phyloP scores from a whole-genome alignment of 1,140 invertebrate genomes.

The Dolichoris vasculosae region DNA sequence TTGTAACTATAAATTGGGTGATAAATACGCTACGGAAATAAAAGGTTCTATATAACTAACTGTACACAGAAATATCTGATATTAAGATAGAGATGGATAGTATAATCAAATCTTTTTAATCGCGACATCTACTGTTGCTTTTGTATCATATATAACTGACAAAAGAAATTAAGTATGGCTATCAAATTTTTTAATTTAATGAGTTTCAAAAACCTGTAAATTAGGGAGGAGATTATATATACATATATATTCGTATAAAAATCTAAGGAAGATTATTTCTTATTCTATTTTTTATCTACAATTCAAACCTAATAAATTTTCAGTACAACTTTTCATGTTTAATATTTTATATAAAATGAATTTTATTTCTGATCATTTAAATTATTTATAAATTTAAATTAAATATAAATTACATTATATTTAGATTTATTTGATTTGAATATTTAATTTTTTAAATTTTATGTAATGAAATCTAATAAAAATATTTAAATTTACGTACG shows the following conservation, averaged over 20 bases:
- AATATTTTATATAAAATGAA: too few relatives aligned
- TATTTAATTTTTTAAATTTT: too few relatives aligned
- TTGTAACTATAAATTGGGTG: slow-evolving; percentile 6
- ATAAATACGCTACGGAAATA: slow-evolving; percentile 8
- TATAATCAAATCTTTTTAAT: neutral
- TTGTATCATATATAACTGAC: neutral
- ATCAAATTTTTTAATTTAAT: neutral
- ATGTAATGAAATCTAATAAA: too few relatives aligned
- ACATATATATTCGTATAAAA: neutral
- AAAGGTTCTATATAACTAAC: neutral
- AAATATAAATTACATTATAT: too few relatives aligned
- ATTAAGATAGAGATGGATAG: neutral
- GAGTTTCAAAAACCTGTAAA: neutral
- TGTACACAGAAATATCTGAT: neutral
- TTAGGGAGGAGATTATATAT: neutral
- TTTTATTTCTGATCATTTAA: too few relatives aligned
- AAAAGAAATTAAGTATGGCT: neutral
- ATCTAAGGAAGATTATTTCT: neutral
- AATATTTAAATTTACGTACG: too few relatives aligned
- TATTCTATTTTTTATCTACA: neutral
- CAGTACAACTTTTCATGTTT: too few relatives aligned
- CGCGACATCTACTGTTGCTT: neutral
- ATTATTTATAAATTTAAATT: too few relatives aligned
- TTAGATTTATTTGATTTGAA: too few relatives aligned
- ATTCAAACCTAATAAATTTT: too few relatives aligned